Evolutionary conservation across 2,888 invertebrate species (phyloP).

Genomic region (Oscheius onirici): DNA sequence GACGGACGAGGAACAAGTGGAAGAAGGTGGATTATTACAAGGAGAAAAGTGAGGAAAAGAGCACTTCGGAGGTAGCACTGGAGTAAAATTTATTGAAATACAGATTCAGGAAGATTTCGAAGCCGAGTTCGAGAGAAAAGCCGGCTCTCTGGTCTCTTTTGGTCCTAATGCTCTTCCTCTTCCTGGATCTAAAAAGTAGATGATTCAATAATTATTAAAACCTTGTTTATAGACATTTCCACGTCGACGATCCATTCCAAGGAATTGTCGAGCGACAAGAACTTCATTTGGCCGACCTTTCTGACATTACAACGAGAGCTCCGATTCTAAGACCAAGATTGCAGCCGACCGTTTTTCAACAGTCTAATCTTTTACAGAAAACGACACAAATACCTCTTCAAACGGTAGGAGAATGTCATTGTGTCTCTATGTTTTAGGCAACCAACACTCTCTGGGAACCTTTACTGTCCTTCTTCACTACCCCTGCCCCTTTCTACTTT

Average conservation of each 20-base stretch:
- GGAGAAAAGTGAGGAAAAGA: neutral
- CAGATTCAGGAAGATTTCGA: slow-evolving; percentile 30
- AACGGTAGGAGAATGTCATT: neutral
- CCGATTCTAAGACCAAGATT: neutral
- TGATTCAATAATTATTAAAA: neutral
- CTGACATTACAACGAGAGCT: slow-evolving; percentile 1
- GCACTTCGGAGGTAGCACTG: slow-evolving; percentile 1
- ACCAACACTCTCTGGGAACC: slow-evolving; percentile 11
- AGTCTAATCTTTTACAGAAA: neutral
- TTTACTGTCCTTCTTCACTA: slow-evolving; percentile 9
- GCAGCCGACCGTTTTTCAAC: neutral
- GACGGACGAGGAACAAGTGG: neutral
- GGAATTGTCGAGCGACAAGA: slow-evolving; percentile 1
- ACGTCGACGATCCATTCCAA: slow-evolving; percentile 3
- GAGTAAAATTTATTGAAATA: too few relatives aligned
- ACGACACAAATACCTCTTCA: neutral
- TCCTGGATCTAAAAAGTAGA: neutral
- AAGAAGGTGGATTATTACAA: neutral
- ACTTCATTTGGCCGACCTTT: neutral
- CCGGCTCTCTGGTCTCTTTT: slow-evolving; percentile 13
- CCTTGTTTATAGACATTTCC: neutral
- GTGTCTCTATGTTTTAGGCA: neutral
- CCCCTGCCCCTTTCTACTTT: slow-evolving; percentile 6
- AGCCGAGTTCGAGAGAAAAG: slow-evolving; percentile 19
- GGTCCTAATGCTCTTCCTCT: slow-evolving; percentile 25